Evolutionary conservation across 2,113 vertebrate species (phyloP).

Genomic region (Spizaetus ornatus): DNA sequence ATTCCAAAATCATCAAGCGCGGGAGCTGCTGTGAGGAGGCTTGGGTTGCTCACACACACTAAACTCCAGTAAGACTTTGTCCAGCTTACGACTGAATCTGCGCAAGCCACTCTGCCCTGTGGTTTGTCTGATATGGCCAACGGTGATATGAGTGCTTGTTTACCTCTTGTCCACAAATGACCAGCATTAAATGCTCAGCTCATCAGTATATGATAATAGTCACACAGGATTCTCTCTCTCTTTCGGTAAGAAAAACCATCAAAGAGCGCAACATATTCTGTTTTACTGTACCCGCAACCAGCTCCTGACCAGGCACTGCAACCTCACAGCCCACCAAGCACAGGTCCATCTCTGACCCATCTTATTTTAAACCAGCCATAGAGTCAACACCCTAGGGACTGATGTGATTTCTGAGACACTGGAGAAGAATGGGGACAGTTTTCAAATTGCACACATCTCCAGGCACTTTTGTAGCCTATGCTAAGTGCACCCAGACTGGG

Average conservation of each 20-base stretch:
- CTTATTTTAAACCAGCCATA: neutral
- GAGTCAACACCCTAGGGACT: neutral
- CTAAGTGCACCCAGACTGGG: neutral
- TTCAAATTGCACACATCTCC: neutral
- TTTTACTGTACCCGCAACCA: neutral
- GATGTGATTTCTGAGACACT: neutral
- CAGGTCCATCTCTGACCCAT: neutral
- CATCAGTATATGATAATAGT: neutral
- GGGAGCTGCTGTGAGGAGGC: neutral
- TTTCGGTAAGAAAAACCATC: neutral
- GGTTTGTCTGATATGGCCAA: neutral
- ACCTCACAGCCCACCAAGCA: neutral
- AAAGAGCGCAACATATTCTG: neutral
- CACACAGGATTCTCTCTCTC: neutral
- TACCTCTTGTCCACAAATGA: neutral
- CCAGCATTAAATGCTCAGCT: neutral
- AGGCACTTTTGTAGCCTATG: neutral
- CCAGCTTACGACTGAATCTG: neutral
- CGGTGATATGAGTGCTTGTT: neutral
- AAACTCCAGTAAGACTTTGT: neutral
- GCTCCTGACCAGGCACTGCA: neutral
- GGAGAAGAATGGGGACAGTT: neutral
- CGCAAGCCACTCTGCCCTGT: neutral
- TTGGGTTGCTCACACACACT: accelerated
- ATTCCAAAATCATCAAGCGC: neutral